Evolutionary conservation across 2,888 invertebrate genomes (phyloP).

Genomic region (Eupsilia transversa): DNA sequence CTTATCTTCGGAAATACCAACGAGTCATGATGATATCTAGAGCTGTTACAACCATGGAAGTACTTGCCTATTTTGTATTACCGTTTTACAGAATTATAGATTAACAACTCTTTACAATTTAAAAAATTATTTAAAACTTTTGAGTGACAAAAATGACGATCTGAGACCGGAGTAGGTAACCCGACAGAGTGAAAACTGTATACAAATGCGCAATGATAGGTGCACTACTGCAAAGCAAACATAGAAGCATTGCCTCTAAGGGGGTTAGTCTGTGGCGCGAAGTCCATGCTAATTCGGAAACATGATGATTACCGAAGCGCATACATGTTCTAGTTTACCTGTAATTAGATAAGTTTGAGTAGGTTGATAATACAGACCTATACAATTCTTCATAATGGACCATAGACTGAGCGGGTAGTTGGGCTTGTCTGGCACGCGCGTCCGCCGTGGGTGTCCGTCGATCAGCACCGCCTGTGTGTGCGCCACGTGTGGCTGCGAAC

Average conservation of each 20-base stretch:
- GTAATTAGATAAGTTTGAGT: too few relatives aligned
- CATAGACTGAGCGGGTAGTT: conserved; percentile 98
- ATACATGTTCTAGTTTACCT: not conserved
- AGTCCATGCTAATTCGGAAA: not conserved
- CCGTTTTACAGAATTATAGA: not conserved
- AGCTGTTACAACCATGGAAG: not conserved
- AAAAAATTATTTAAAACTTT: not conserved
- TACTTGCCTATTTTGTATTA: not conserved
- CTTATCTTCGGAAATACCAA: too few relatives aligned
- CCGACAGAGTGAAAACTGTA: not conserved
- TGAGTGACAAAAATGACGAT: not conserved
- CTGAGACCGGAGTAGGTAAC: not conserved
- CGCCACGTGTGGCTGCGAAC: conserved; percentile 85
- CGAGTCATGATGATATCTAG: not conserved
- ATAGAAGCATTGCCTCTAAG: not conserved
- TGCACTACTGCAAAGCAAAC: not conserved
- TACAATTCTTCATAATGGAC: conserved; percentile 99
- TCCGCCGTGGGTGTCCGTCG: conserved; percentile 92
- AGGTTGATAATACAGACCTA: conserved; percentile 91
- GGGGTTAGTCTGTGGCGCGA: not conserved
- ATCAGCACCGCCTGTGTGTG: conserved; percentile 75
- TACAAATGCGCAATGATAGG: not conserved
- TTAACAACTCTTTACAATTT: not conserved
- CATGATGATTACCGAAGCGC: not conserved
- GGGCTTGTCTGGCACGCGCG: conserved; percentile 97